These are phyloP conservation scores for Neodiprion fabricii DNA, from an alignment of 1,140 invertebrate genomes.

Conservation along the genomic window DNA sequence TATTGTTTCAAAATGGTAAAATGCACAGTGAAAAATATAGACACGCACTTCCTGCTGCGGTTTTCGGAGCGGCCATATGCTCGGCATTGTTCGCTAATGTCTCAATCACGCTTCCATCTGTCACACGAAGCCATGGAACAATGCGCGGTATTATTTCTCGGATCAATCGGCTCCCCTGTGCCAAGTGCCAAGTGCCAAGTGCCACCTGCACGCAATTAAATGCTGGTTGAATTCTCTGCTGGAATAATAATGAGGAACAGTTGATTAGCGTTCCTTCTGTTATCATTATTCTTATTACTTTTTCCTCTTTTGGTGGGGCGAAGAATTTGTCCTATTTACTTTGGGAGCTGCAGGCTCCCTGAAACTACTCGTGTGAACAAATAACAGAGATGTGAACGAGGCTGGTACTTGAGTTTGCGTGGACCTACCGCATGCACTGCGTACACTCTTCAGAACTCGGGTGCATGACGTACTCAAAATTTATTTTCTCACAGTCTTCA, in stretches of 20 bases:
- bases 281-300: neutral
- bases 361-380: neutral
- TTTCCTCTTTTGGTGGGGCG: neutral
- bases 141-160: neutral
- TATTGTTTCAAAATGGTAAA: neutral
- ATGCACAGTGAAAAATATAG: neutral
- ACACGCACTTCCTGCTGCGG: neutral
- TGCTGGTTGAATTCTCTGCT: neutral
- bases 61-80: neutral
- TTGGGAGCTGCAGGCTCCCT: neutral
- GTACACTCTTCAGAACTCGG: too few relatives aligned
- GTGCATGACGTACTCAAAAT: too few relatives aligned
- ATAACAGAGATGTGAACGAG: neutral
- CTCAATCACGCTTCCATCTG: slow-evolving; percentile 29
- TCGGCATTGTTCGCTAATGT: slow-evolving; percentile 11
- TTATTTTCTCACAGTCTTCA: too few relatives aligned
- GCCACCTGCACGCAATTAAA: neutral
- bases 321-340: neutral
- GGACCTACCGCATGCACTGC: neutral
- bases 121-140: neutral
- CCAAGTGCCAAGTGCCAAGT: too few relatives aligned
- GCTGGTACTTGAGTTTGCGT: neutral
- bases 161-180: neutral
- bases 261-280: neutral
- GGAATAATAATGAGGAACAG: neutral